phyloP scores from a whole-genome alignment of 1,140 invertebrate genomes.

The Campodea augens region DNA sequence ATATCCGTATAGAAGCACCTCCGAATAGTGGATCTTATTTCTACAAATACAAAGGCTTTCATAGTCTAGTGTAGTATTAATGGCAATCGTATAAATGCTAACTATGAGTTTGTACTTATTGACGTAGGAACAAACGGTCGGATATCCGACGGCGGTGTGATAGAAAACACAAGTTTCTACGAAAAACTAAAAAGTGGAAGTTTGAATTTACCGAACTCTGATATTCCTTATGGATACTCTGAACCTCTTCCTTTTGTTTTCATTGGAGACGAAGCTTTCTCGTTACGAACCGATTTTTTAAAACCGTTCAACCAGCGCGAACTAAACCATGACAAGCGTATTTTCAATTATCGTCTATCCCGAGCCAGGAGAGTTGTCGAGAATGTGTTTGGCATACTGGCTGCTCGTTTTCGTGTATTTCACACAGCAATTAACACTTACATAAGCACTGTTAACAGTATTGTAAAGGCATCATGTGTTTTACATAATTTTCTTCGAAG shows the following conservation, averaged over 20 bases:
- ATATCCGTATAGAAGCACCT: slow-evolving; percentile 14
- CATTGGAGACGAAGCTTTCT: slow-evolving; percentile 22
- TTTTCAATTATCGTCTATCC: slow-evolving; percentile 17
- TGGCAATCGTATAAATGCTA: slow-evolving; percentile 12
- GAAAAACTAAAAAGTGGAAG: neutral
- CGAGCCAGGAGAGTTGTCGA: slow-evolving; percentile 17
- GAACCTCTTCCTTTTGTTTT: slow-evolving; percentile 11
- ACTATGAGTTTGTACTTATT: slow-evolving; percentile 10
- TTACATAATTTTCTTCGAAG: slow-evolving; percentile 2
- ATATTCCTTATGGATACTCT: slow-evolving; percentile 6
- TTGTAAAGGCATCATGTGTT: neutral
- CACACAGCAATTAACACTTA: neutral
- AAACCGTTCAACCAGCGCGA: slow-evolving; percentile 13
- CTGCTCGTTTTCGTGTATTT: slow-evolving; percentile 13
- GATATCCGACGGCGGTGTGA: slow-evolving; percentile 7
- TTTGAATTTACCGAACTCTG: slow-evolving; percentile 4
- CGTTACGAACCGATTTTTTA: slow-evolving; percentile 17
- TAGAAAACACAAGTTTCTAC: slow-evolving; percentile 2
- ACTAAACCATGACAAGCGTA: slow-evolving; percentile 10
- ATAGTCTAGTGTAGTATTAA: slow-evolving; percentile 10
- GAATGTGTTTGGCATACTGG: slow-evolving; percentile 20
- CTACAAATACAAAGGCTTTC: slow-evolving; percentile 10
- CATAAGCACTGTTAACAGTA: neutral
- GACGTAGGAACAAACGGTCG: slow-evolving; percentile 10
- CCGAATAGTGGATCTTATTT: slow-evolving; percentile 4